These are phyloP conservation scores for Lepidotrigona ventralis DNA, from an alignment of 1,140 invertebrate genomes.

Conservation along the genomic window DNA sequence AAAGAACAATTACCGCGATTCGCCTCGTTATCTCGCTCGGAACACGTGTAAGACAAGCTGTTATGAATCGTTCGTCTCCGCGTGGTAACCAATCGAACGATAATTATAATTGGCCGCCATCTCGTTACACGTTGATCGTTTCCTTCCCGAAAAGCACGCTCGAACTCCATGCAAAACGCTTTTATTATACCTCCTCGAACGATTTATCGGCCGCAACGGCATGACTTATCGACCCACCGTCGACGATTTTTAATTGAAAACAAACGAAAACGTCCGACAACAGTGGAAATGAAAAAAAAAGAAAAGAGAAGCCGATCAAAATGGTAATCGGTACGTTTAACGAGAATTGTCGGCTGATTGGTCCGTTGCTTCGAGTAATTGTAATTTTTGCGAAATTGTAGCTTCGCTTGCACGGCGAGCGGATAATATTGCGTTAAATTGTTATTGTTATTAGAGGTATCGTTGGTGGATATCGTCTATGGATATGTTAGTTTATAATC, in stretches of 20 bases:
- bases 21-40: conserved; percentile 53
- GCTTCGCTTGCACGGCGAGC: not conserved
- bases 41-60: conserved; percentile 61
- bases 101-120: conserved; percentile 42
- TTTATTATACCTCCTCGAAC: conserved; percentile 1
- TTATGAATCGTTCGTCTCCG: conserved; percentile 49
- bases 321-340: not conserved
- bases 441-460: not conserved
- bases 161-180: conserved; percentile 26
- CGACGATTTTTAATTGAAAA: not conserved
- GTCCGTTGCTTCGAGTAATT: not conserved
- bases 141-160: conserved; percentile 22
- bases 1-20: conserved; percentile 62
- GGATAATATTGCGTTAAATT: not conserved
- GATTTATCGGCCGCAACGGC: conserved; percentile 16
- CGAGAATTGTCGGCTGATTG: not conserved
- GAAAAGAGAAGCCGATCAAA: not conserved
- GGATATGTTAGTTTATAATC: not conserved
- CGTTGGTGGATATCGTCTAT: not conserved
- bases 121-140: conserved; percentile 10
- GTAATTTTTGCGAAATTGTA: not conserved
- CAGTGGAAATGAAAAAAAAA: not conserved
- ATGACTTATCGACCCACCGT: conserved; percentile 6
- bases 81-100: conserved; percentile 28
- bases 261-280: not conserved